Percentiles rank a stretch among this genome's conserved stretches.
phyloP scores from a whole-genome alignment of 2,113 vertebrate genomes.

The Macroglossus sobrinus region DNA sequence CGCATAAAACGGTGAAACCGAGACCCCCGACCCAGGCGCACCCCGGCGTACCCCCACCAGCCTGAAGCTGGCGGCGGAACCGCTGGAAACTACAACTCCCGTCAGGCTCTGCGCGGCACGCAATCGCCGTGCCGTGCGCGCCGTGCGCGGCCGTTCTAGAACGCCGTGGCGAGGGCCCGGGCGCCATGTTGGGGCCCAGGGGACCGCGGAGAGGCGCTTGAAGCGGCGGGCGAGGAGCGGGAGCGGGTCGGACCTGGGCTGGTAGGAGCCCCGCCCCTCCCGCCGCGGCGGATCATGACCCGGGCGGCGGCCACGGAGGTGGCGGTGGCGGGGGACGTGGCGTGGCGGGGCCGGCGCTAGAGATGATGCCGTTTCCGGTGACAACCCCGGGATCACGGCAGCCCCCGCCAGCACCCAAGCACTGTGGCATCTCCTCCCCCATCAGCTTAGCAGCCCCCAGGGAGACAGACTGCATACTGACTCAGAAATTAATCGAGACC shows the following conservation, averaged over 20 bases:
- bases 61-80: rapidly evolving
- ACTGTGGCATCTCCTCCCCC: slow-evolving; percentile 88
- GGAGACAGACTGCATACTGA: slow-evolving; percentile 87
- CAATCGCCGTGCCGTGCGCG: neutral
- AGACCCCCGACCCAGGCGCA: neutral
- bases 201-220: slow-evolving; percentile 40
- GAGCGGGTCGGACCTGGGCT: neutral
- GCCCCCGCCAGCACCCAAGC: slow-evolving; percentile 81
- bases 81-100: neutral
- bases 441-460: slow-evolving; percentile 89
- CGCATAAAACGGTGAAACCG: neutral
- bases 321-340: slow-evolving; percentile 21
- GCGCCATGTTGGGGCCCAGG: slow-evolving; percentile 70
- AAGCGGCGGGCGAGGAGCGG: slow-evolving; percentile 40
- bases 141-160: slow-evolving; percentile 27
- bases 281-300: slow-evolving; percentile 56
- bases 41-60: rapidly evolving
- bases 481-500: slow-evolving; percentile 87
- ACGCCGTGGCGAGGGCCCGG: neutral
- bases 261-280: slow-evolving; percentile 55
- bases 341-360: slow-evolving; percentile 46
- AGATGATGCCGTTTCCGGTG: slow-evolving; percentile 76
- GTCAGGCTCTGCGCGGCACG: neutral
- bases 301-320: slow-evolving; percentile 19
- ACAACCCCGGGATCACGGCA: slow-evolving; percentile 82